phyloP scores from a whole-genome alignment of 2,797 vertebrate species.

The Iguana delicatissima region DNA sequence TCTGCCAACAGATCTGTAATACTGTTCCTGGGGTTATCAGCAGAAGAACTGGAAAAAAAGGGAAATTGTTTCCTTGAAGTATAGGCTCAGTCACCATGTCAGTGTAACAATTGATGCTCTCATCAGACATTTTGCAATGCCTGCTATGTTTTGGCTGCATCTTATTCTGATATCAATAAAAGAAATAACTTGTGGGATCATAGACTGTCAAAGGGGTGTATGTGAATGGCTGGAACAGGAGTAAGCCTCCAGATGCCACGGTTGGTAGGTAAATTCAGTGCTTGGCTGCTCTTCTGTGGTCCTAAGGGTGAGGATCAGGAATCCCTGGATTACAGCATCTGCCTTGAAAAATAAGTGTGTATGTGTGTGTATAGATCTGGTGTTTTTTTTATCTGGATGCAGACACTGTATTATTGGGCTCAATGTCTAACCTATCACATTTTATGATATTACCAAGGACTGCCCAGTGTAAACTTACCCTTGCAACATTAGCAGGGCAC shows the following conservation, averaged over 20 bases:
- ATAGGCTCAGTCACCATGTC: neutral
- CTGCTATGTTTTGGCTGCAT: neutral
- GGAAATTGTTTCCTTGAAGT: neutral
- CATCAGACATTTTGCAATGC: neutral
- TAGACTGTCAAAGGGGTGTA: neutral
- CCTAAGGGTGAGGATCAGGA: too few species aligned
- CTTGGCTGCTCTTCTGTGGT: too few species aligned
- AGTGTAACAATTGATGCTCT: neutral
- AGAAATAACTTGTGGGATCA: neutral
- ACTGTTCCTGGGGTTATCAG: neutral
- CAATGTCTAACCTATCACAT: too few species aligned
- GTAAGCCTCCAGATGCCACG: neutral
- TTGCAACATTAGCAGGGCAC: too few species aligned
- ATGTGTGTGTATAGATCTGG: too few species aligned
- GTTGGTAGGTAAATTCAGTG: too few species aligned
- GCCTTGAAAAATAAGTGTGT: too few species aligned
- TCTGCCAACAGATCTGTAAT: neutral
- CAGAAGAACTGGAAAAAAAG: neutral
- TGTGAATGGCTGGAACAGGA: neutral
- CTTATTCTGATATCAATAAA: neutral
- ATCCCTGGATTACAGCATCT: too few species aligned
- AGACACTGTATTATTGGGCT: too few species aligned
- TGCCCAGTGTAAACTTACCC: too few species aligned
- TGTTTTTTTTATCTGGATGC: too few species aligned
- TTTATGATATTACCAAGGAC: too few species aligned